Conservation (phyloP, 2,797 vertebrate species). For the Bradypodion pumilum region DNA sequence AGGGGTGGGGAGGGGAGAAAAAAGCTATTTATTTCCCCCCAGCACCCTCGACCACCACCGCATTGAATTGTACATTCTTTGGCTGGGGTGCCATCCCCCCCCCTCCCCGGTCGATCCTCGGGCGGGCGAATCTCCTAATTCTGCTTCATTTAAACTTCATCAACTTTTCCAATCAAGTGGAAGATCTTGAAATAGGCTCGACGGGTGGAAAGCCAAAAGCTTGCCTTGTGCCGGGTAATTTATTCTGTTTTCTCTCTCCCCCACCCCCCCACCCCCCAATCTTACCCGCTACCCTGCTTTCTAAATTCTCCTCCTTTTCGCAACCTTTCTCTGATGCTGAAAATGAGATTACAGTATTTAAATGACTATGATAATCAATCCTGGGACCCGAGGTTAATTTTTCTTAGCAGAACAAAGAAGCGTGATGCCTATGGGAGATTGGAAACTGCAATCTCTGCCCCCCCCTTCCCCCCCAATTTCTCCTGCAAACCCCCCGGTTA, state of each 20-base stretch:
- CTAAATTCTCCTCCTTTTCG: slow-evolving; percentile 74
- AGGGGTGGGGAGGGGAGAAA: too few species aligned
- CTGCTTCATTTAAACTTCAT: slow-evolving; percentile 99
- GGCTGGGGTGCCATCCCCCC: too few species aligned
- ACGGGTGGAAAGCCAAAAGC: slow-evolving; percentile 76
- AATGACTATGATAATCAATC: slow-evolving; percentile 99
- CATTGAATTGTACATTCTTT: slow-evolving; percentile 78
- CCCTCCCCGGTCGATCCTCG: slow-evolving; percentile 80
- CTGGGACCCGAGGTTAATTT: slow-evolving; percentile 86
- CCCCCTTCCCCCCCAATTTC: slow-evolving; percentile 35
- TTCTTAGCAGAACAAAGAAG: slow-evolving; percentile 86
- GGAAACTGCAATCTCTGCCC: slow-evolving; percentile 74
- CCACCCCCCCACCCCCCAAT: too few species aligned
- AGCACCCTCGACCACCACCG: slow-evolving; percentile 51
- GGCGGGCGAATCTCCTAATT: slow-evolving; percentile 95
- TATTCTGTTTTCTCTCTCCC: slow-evolving; percentile 73
- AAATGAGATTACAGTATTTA: slow-evolving; percentile 99
- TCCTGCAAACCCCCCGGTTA: slow-evolving; percentile 30
- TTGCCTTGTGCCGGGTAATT: slow-evolving; percentile 84
- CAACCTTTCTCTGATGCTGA: slow-evolving; percentile 88
- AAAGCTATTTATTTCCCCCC: slow-evolving; percentile 17
- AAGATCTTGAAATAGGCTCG: slow-evolving; percentile 89
- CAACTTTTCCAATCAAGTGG: slow-evolving; percentile 99
- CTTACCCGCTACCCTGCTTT: slow-evolving; percentile 64
- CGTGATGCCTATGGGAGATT: slow-evolving; percentile 70